A percentile compares a stretch with the other conserved stretches of the same genome.
phyloP scores from a whole-genome alignment of 2,888 invertebrate species.

The Stegophylla sp. region DNA sequence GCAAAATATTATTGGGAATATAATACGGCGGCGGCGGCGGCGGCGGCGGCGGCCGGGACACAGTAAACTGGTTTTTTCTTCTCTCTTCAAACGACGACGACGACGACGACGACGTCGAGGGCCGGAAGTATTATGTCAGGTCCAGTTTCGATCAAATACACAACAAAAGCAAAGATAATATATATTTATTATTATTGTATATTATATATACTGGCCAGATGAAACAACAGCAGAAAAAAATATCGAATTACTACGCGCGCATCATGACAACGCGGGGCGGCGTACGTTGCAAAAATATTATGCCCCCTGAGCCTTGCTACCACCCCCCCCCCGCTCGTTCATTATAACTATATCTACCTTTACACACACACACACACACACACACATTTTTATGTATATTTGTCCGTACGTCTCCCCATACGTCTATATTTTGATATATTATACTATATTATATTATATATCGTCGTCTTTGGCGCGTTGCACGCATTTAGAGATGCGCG shows the following conservation, averaged over 20 bases:
- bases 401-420: not conserved
- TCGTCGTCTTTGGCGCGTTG: constrained; percentile 17
- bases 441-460: constrained; percentile 12
- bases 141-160: constrained; percentile 54
- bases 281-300: constrained; percentile 33
- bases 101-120: constrained; percentile 26
- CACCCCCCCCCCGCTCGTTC: not conserved
- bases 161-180: constrained; percentile 40
- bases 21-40: constrained; percentile 37
- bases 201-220: constrained; percentile 26
- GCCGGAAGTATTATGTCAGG: constrained; percentile 58
- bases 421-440: not conserved
- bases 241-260: constrained; percentile 46
- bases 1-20: constrained; percentile 48
- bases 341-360: not conserved
- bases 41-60: constrained; percentile 14
- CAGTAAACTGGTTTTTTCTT: constrained; percentile 47
- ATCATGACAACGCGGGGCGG: not conserved
- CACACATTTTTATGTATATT: not conserved
- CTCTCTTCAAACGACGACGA: no score
- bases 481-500: constrained; percentile 8
- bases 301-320: not conserved
- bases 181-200: constrained; percentile 2
- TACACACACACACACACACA: not conserved
- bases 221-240: constrained; percentile 54